Percentiles rank a stretch among this genome's conserved stretches.
phyloP scores from a whole-genome alignment of 1,140 invertebrate genomes.

The Eubasilissa regina region DNA sequence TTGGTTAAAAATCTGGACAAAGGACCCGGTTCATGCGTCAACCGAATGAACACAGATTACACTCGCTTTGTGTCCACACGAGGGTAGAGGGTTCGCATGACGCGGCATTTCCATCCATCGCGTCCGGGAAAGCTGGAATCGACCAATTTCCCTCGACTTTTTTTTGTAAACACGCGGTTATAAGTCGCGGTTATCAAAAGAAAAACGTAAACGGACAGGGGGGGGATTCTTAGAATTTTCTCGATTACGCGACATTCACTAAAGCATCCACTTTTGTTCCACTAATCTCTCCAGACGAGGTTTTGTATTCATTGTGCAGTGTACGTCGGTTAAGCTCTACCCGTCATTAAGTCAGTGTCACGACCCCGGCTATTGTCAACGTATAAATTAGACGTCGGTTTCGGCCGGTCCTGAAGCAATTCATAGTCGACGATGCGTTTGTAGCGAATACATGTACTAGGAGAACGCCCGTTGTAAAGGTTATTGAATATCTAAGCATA shows the following conservation, averaged over 20 bases:
- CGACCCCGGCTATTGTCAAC: slow-evolving; percentile 6
- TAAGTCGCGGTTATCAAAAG: no score
- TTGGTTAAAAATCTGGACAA: background rate
- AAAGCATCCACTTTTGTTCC: background rate
- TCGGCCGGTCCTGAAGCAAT: background rate
- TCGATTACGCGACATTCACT: background rate
- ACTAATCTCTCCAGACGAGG: slow-evolving; percentile 9
- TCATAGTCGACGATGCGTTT: no score
- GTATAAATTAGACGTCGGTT: background rate
- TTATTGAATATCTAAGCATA: no score
- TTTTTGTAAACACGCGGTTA: no score
- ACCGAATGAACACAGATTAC: background rate
- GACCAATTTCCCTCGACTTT: background rate
- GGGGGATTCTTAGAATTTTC: no score
- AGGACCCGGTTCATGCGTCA: background rate
- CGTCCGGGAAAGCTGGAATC: background rate
- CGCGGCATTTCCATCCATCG: background rate
- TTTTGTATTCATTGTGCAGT: slow-evolving; percentile 9
- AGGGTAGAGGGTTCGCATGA: background rate
- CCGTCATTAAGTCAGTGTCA: slow-evolving; percentile 12
- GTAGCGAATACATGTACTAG: no score
- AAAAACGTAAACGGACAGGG: no score
- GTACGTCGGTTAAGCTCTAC: background rate
- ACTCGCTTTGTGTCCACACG: background rate
- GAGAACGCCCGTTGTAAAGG: no score